These are phyloP conservation scores for Microplitis mediator DNA, from an alignment of 1,140 invertebrate genomes.

Conservation along the genomic window DNA sequence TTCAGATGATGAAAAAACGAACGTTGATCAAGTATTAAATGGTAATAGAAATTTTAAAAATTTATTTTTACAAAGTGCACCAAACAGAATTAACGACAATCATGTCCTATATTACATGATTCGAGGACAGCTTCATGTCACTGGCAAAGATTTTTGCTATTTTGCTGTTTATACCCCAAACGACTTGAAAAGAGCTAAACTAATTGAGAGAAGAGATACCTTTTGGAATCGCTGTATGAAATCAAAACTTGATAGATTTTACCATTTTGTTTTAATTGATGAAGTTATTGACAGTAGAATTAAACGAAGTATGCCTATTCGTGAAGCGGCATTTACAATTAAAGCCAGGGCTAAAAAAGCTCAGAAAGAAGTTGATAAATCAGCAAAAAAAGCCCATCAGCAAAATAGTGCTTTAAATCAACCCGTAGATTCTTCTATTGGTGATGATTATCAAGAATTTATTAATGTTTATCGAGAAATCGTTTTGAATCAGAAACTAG, in stretches of 20 bases:
- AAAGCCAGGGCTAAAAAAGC: not conserved
- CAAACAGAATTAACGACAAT: too few relatives aligned
- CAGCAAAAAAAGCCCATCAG: too few relatives aligned
- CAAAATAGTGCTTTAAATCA: too few relatives aligned
- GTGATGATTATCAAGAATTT: too few relatives aligned
- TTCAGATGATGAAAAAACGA: too few relatives aligned
- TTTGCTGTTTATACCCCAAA: conserved; percentile 13
- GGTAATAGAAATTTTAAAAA: too few relatives aligned
- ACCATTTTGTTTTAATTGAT: conserved; percentile 26
- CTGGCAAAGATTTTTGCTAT: not conserved
- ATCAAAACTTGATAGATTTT: conserved; percentile 22
- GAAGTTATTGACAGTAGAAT: conserved; percentile 34
- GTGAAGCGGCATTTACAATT: conserved; percentile 30
- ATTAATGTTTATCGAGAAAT: too few relatives aligned
- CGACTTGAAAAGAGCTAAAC: conserved; percentile 16
- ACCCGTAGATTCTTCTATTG: too few relatives aligned
- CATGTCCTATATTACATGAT: not conserved
- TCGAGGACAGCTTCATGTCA: conserved; percentile 24
- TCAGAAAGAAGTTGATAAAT: conserved; percentile 17
- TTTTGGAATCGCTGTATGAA: conserved; percentile 28
- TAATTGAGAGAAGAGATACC: conserved; percentile 10
- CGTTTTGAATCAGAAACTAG: too few relatives aligned
- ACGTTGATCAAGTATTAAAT: too few relatives aligned
- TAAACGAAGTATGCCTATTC: conserved; percentile 26
- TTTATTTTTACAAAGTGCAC: too few relatives aligned